Percentiles rank a stretch among this genome's conserved stretches.
phyloP scores from a whole-genome alignment of 1,140 invertebrate species.

The Elymnias hypermnestra region DNA sequence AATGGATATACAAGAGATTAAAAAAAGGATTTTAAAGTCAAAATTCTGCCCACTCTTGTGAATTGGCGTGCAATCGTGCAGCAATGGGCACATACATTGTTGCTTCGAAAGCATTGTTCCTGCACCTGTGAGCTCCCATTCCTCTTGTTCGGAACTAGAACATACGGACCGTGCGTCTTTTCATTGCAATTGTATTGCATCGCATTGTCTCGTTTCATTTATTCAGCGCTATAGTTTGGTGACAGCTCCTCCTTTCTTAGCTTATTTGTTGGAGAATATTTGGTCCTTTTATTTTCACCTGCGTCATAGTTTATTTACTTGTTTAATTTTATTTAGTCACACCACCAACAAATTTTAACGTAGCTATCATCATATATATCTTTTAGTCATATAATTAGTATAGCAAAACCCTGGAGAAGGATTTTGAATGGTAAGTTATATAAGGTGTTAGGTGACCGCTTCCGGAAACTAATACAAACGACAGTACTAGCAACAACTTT shows the following conservation, averaged over 20 bases:
- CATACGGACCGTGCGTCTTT: conserved; percentile 58
- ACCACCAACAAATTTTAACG: not conserved
- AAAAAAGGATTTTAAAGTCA: conserved; percentile 5
- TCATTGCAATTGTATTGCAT: conserved; percentile 62
- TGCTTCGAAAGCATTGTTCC: conserved; percentile 15
- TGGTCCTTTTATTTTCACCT: not conserved
- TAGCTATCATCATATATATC: not conserved
- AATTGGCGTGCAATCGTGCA: conserved; percentile 28
- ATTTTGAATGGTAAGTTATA: too few relatives aligned
- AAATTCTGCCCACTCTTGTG: conserved; percentile 27
- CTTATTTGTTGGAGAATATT: conserved; percentile 16
- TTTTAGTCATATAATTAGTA: too few relatives aligned
- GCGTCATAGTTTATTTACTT: conserved; percentile 1
- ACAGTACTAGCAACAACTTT: too few relatives aligned
- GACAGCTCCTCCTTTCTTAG: conserved; percentile 25
- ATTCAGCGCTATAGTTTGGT: conserved; percentile 44
- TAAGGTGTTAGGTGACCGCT: too few relatives aligned
- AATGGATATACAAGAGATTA: not conserved
- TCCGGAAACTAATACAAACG: too few relatives aligned
- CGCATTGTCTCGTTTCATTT: conserved; percentile 68
- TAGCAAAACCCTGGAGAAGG: too few relatives aligned
- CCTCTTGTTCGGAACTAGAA: conserved; percentile 57
- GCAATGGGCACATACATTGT: conserved; percentile 39
- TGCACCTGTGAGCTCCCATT: conserved; percentile 54
- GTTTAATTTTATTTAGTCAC: not conserved